A percentile compares a stretch with the other conserved stretches of the same genome.
Conservation (phyloP, 2,888 invertebrate species). For the Barypeithes pellucidus region DNA sequence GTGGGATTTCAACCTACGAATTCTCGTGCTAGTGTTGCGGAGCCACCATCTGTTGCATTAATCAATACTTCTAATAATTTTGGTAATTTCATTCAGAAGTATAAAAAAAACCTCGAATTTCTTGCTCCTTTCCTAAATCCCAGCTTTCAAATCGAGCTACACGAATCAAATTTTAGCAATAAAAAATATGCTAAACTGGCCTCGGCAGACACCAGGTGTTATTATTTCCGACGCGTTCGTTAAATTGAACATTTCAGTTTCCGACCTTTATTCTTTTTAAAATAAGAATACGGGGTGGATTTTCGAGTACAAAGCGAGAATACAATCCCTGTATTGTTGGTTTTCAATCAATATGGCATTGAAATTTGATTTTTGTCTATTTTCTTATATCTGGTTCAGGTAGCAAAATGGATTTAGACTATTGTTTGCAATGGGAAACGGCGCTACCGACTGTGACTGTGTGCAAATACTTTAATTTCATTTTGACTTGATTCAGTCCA, state of each 20-base stretch:
- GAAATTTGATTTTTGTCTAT: conserved; percentile 53
- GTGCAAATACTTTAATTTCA: conserved; percentile 41
- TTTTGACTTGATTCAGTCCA: conserved; percentile 2
- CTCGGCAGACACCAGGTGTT: conserved; percentile 44
- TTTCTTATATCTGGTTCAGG: conserved; percentile 52
- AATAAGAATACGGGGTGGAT: conserved; percentile 46
- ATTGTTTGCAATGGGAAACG: conserved; percentile 49
- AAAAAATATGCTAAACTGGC: not conserved
- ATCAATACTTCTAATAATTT: no score
- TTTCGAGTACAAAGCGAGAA: conserved; percentile 49
- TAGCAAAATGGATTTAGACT: conserved; percentile 44
- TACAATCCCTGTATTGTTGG: conserved; percentile 50
- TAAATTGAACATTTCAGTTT: conserved; percentile 42
- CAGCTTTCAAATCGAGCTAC: no score
- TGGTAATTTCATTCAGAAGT: no score
- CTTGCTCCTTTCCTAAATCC: no score
- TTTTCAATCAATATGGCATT: conserved; percentile 53
- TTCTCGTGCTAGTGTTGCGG: no score
- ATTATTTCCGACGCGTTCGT: conserved; percentile 45
- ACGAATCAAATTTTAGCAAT: no score
- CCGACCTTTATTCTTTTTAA: conserved; percentile 43
- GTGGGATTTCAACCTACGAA: no score
- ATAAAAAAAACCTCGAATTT: no score
- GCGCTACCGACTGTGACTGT: conserved; percentile 22
- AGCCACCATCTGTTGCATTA: no score